Evolutionary conservation across 1,140 invertebrate genomes (phyloP), one percentile per base, ranked within the genome.

Genomic region (Cydia pomonella): DNA sequence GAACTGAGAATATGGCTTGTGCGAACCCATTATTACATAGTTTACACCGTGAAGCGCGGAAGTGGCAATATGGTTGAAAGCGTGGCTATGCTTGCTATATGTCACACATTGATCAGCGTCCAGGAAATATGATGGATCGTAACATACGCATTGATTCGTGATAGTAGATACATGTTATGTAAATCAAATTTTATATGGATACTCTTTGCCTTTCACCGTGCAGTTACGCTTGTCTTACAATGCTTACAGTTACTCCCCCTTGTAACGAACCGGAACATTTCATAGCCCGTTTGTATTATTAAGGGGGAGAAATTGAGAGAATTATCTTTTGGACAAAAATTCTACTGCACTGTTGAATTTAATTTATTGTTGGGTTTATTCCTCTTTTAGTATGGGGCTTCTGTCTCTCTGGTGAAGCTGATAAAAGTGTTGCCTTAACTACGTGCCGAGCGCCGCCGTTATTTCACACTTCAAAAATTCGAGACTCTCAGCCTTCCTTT

Each of bases 401-500:
- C 25, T 38, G 18, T 29, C 44, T 29, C 44, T 44, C 18, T 72
- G 41, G 41, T 50, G 71, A 18, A 10, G 27, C 33, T 33, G 64
- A 33, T 69, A 33, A 33, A 69, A 69, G 53, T 59, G 38, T 62
- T 72, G 50, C 75, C 81, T 79, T 79, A 79, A 80, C 82, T 83
- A 77, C 81, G 78, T 77, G 69, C 53, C 75, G 73, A 79, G 78
- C 77, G 76, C 59, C 38, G 76, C 79, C 72, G 83, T 84, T 78
- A 84, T 85, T 84, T 84, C 80, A 84, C 83, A 80, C 86, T 82
- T 84, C 76, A 81, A 77, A 83, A 84, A 82, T 81, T 83, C 79
- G 77, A 82, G 78, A 78, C 74, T 75, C 74, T 75, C 74, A 62
- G 50, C 12, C 69, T 76, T 72, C 74, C 82, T 87, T 84, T 87